Conservation (phyloP, 2,113 vertebrate species). For the Fukomys damarensis region DNA sequence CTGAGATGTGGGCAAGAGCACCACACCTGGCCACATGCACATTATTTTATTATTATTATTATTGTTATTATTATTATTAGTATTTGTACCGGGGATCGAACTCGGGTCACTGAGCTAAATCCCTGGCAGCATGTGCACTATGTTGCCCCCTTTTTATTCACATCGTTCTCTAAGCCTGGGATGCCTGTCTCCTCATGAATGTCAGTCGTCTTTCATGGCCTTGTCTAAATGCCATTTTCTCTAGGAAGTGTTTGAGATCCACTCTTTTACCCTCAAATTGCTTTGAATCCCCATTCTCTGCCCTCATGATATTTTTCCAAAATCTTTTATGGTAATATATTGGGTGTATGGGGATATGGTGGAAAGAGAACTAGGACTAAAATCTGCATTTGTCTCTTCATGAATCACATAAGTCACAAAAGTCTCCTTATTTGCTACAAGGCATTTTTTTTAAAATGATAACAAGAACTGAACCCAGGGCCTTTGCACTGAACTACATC, state of each 20-base stretch:
- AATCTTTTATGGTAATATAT: neutral
- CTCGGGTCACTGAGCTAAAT: too few relatives aligned
- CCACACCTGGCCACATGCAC: neutral
- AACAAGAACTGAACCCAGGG: neutral
- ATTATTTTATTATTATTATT: too few relatives aligned
- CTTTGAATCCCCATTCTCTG: neutral
- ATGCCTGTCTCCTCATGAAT: neutral
- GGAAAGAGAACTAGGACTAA: neutral
- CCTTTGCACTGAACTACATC: neutral
- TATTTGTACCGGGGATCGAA: too few relatives aligned
- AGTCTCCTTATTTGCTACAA: neutral
- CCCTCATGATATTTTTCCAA: neutral
- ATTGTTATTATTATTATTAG: too few relatives aligned
- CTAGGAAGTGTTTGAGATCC: neutral
- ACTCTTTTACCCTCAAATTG: neutral
- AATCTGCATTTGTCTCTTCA: neutral
- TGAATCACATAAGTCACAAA: neutral
- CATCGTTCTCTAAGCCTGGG: neutral
- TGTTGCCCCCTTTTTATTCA: neutral
- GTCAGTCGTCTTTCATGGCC: neutral
- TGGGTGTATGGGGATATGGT: neutral
- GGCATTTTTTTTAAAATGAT: neutral
- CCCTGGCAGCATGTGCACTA: neutral
- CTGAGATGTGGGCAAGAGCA: neutral
- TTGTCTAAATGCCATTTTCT: neutral